A percentile compares a stretch with the other conserved stretches of the same genome.
Evolutionary conservation across 2,113 vertebrate species (phyloP).

Genomic region (Lepus americanus): DNA sequence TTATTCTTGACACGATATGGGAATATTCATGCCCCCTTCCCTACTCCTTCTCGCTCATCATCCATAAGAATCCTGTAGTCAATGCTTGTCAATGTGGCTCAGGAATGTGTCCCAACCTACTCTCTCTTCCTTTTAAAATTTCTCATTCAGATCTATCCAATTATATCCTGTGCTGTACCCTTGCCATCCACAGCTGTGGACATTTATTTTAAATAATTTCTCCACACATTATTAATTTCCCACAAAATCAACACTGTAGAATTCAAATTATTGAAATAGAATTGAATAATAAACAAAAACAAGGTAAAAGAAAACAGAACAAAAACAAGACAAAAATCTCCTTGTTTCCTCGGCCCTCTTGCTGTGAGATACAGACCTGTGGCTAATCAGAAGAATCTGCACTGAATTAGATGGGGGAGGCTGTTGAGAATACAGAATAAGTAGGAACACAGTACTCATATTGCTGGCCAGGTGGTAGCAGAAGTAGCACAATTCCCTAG

Average conservation of each 20-base stretch:
- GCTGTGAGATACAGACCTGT: neutral
- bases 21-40: neutral
- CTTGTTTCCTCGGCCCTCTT: neutral
- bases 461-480: no score
- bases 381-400: neutral
- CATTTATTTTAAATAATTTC: neutral
- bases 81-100: neutral
- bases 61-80: neutral
- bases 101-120: neutral
- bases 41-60: neutral
- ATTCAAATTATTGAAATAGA: neutral
- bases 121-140: neutral
- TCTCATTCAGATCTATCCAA: neutral
- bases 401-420: neutral
- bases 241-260: neutral
- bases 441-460: neutral
- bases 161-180: neutral
- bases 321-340: no score
- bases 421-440: neutral
- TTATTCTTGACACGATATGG: neutral
- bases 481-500: neutral
- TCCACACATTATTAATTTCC: neutral
- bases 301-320: neutral
- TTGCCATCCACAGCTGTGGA: neutral
- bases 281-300: neutral